A percentile compares a stretch with the other conserved stretches of the same genome.
Conservation (phyloP, 2,113 vertebrate genomes). For the Tragelaphus imberbis region DNA sequence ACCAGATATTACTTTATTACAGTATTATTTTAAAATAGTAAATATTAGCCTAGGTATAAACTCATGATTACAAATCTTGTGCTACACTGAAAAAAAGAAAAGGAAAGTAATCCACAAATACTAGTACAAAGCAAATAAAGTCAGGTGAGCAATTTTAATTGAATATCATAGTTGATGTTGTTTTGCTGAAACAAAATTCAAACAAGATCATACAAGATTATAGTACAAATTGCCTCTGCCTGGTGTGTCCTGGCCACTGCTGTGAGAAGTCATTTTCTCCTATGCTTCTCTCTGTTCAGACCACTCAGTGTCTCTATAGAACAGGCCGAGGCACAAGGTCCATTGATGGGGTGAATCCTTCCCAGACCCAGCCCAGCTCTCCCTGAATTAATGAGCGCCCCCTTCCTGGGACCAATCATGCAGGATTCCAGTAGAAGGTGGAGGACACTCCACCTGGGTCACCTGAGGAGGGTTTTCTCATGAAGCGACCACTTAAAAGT, state of each 20-base stretch:
- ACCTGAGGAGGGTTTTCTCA: not conserved
- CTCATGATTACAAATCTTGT: not conserved
- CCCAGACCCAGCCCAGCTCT: not conserved
- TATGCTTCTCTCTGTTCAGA: not conserved
- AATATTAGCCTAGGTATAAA: not conserved
- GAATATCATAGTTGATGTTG: not conserved
- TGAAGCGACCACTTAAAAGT: not conserved
- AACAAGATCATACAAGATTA: not conserved
- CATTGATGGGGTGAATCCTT: not conserved
- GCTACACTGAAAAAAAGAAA: not conserved
- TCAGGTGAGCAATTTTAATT: not conserved
- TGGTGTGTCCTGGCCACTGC: accelerated
- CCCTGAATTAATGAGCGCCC: not conserved
- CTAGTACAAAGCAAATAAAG: not conserved
- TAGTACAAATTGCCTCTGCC: not conserved
- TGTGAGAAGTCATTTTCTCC: not conserved
- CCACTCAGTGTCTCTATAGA: not conserved
- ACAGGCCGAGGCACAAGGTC: not conserved
- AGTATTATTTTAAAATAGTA: not conserved
- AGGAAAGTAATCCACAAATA: not conserved
- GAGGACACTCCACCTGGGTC: not conserved
- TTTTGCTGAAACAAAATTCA: not conserved
- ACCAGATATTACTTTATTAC: not conserved
- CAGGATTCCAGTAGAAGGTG: not conserved
- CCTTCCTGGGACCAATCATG: not conserved